Evolutionary conservation across 2,797 vertebrate genomes (phyloP).

Genomic region (Pangasius larnaudii): DNA sequence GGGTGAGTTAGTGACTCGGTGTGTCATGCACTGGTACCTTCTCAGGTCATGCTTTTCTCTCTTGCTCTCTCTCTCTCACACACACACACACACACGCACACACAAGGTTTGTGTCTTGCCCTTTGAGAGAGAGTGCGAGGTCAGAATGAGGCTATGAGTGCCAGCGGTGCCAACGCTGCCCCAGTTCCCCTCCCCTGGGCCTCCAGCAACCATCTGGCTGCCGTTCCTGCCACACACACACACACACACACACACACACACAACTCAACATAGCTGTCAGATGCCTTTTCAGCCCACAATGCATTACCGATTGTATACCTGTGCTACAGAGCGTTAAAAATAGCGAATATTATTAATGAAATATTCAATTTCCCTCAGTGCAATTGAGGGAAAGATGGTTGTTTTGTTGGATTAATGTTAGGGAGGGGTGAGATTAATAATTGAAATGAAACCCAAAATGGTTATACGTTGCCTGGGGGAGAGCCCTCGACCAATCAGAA

Average conservation of each 20-base stretch:
- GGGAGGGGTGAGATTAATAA: constrained; percentile 37
- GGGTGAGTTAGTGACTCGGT: neutral
- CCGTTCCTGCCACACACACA: constrained; percentile 67
- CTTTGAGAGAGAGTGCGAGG: constrained; percentile 52
- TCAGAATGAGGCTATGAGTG: constrained; percentile 57
- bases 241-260: constrained; percentile 54
- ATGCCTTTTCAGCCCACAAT: constrained; percentile 58
- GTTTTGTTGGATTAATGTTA: constrained; percentile 34
- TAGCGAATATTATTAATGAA: constrained; percentile 6
- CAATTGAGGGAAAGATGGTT: neutral
- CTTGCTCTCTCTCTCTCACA: constrained; percentile 19
- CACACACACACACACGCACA: constrained; percentile 29
- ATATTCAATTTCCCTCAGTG: constrained; percentile 2
- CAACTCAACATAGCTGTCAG: constrained; percentile 73
- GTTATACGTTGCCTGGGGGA: neutral
- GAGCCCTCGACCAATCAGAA: neutral
- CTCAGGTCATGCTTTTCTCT: neutral
- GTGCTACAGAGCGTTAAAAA: constrained; percentile 20
- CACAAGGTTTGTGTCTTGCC: constrained; percentile 44
- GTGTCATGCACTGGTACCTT: constrained; percentile 27
- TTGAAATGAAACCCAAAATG: constrained; percentile 15
- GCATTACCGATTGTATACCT: constrained; percentile 29
- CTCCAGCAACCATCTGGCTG: constrained; percentile 74
- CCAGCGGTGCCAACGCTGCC: constrained; percentile 56
- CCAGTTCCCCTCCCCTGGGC: constrained; percentile 64